Evolutionary conservation across 2,113 vertebrate species (phyloP).

Genomic region (Archilochus colubris): DNA sequence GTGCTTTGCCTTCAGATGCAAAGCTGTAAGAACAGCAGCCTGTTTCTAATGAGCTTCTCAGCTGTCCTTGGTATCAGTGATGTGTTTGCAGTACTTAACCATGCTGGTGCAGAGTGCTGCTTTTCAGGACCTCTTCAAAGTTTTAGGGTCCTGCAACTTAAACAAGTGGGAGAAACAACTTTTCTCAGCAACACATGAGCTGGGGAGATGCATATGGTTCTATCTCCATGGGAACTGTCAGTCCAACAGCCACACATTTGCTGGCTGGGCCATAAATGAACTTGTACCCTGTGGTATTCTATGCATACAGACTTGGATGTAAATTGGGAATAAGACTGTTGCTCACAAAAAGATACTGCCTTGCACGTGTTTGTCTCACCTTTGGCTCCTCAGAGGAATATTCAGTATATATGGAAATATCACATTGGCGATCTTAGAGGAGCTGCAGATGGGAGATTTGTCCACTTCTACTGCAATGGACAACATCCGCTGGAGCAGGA

Average conservation of each 20-base stretch:
- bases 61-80: background rate
- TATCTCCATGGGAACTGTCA: background rate
- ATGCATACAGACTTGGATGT: background rate
- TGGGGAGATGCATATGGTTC: background rate
- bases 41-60: background rate
- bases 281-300: background rate
- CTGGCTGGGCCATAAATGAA: background rate
- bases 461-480: slow-evolving; percentile 91
- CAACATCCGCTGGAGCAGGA: slow-evolving; percentile 90
- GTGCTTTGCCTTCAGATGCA: background rate
- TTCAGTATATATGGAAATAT: slow-evolving; percentile 83
- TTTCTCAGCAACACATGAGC: background rate
- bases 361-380: slow-evolving; percentile 72
- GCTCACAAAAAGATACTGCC: background rate
- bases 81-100: background rate
- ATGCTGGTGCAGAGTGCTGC: background rate
- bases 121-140: background rate
- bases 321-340: background rate
- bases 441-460: slow-evolving; percentile 84
- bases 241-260: background rate
- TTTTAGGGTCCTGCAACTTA: background rate
- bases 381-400: slow-evolving; percentile 80
- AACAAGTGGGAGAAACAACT: background rate
- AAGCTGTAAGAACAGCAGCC: background rate
- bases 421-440: slow-evolving; percentile 85